Conservation (phyloP, 2,797 vertebrate genomes). For the Loris lydekkerianus region DNA sequence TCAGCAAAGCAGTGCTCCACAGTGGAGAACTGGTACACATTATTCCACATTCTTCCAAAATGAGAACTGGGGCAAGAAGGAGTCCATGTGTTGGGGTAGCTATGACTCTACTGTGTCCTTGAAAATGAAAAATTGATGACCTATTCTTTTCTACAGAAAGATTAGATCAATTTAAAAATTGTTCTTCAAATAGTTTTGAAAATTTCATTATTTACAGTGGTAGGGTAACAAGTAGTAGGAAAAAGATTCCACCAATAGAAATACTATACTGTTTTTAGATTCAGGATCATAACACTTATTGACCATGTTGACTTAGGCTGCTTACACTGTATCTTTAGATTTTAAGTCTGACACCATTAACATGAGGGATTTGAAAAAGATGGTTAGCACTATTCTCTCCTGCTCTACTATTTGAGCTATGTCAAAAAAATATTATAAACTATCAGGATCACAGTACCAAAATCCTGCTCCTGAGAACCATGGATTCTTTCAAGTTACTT, state of each 20-base stretch:
- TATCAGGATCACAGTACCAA: background rate
- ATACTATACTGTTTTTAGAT: background rate
- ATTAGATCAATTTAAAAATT: conserved; percentile 42
- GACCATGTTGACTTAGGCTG: background rate
- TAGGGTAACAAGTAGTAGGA: background rate
- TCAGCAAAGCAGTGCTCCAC: background rate
- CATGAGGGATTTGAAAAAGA: conserved; percentile 7
- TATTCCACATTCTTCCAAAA: background rate
- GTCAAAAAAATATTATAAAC: background rate
- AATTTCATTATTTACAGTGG: conserved; percentile 46
- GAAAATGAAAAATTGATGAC: conserved; percentile 4
- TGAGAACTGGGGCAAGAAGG: background rate
- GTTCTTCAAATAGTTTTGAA: conserved; percentile 43
- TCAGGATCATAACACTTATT: conserved; percentile 24
- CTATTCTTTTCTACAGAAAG: background rate
- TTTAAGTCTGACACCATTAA: background rate
- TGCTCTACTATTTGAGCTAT: background rate
- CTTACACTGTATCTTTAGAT: background rate
- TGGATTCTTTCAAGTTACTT: conserved; percentile 15
- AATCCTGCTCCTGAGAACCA: background rate
- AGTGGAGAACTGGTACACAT: background rate
- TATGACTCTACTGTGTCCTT: background rate
- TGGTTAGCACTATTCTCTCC: background rate
- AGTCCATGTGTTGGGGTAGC: background rate
- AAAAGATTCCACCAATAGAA: background rate